Evolutionary conservation across 2,888 invertebrate species (phyloP), one percentile per base, ranked within the genome.

Genomic region (Melieria picta): DNA sequence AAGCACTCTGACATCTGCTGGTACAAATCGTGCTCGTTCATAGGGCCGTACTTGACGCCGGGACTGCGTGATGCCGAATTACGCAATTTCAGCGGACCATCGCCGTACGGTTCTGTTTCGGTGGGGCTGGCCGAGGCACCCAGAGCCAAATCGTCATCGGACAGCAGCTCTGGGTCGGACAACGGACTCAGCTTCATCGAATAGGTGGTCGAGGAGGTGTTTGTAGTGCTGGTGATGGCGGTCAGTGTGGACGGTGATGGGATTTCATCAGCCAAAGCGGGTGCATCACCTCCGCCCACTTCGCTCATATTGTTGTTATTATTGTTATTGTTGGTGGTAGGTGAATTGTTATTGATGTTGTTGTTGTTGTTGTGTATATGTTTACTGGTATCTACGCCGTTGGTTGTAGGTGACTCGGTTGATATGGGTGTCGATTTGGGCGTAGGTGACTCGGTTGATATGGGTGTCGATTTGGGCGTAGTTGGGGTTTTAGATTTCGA

Each of bases 81-180:
- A 3, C 69, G 67, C 43, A 77, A 30, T 10, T 74, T 76, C 70
- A 72, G 73, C 74, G 75, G 69, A 7, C 79, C 76, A 16, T 77
- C 75, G 57, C 72, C 76, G 65, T 77, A 75, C 7, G 80, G 77
- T n/a, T 81, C 80, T 4, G 78, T 79, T 75, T 83, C 84, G 10
- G 86, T 86, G 13, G 87, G 87, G 78, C 87, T 87, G 4, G 87
- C 87, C 3, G 87, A 87, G 47, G 87, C 87, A 7, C 87, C 87
- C 6, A 87, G 74, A 4, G 84, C 86, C 50, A 87, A 78, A 73
- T 87, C 87, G 74, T 87, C 86, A 61, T 87, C 86, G 1, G 84
- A 85, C 16, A 84, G 75, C 4, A 73, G 80, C 65, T 85, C 84
- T 4, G 80, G 79, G 72, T 85, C 86, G 7, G 84, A 85, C 65